These are phyloP conservation scores for Smutsia gigantea DNA, from an alignment of 2,797 vertebrate genomes.

Conservation along the genomic window DNA sequence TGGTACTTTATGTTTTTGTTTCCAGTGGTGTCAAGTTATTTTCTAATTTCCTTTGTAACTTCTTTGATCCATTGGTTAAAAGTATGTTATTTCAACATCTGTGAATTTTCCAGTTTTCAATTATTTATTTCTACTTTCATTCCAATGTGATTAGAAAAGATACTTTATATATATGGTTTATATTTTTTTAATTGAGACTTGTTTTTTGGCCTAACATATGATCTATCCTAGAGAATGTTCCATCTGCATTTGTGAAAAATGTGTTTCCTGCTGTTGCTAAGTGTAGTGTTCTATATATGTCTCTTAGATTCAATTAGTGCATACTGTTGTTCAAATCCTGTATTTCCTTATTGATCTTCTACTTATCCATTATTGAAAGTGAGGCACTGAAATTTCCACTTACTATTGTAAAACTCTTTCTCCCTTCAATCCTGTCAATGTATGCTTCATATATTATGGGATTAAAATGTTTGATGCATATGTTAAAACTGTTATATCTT, in stretches of 20 bases:
- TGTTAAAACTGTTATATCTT: neutral
- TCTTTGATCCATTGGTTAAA: neutral
- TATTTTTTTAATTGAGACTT: neutral
- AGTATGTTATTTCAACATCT: neutral
- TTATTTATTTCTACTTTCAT: neutral
- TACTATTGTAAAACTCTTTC: neutral
- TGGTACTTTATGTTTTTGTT: neutral
- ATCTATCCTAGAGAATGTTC: neutral
- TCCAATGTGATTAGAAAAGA: neutral
- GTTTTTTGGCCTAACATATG: neutral
- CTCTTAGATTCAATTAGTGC: neutral
- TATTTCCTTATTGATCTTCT: neutral
- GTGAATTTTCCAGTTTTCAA: neutral
- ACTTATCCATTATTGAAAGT: neutral
- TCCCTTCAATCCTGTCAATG: neutral
- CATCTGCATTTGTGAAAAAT: neutral
- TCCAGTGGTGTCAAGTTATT: neutral
- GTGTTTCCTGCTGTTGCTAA: neutral
- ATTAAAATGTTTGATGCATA: neutral
- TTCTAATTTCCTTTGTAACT: neutral
- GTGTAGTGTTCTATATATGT: neutral
- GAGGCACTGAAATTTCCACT: neutral
- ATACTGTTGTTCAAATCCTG: neutral
- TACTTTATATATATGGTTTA: neutral
- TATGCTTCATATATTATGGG: neutral